phyloP scores from a whole-genome alignment of 1,140 invertebrate species.

The Monochamus saltuarius region DNA sequence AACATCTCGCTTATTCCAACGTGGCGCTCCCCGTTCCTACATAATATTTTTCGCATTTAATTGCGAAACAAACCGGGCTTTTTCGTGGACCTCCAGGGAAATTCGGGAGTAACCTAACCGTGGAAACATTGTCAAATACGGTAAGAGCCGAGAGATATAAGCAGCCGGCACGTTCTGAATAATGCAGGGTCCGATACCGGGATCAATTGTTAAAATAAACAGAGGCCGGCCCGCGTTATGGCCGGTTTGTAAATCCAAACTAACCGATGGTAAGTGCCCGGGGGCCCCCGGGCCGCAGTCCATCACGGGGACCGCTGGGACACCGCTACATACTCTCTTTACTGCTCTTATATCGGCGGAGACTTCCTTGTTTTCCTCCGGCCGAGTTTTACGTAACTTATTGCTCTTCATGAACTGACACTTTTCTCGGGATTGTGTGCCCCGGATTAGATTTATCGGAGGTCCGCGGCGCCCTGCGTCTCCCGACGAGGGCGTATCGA shows the following conservation, averaged over 20 bases:
- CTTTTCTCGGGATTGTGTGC: not conserved
- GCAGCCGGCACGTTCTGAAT: constrained; percentile 27
- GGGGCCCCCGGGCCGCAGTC: constrained; percentile 30
- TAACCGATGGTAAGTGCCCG: constrained; percentile 28
- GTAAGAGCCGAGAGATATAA: constrained; percentile 38
- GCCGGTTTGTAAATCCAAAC: constrained; percentile 37
- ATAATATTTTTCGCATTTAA: constrained; percentile 20
- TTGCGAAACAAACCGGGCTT: not conserved
- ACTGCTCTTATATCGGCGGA: constrained; percentile 29
- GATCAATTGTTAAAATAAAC: constrained; percentile 38
- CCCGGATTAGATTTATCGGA: too few relatives aligned
- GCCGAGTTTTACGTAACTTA: constrained; percentile 7
- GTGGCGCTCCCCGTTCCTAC: constrained; percentile 2
- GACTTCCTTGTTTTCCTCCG: not conserved
- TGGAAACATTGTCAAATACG: constrained; percentile 42
- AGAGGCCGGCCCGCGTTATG: constrained; percentile 30
- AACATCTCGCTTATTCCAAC: too few relatives aligned
- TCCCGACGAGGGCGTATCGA: too few relatives aligned
- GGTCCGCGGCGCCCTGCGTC: too few relatives aligned
- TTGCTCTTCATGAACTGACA: constrained; percentile 12
- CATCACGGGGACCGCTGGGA: constrained; percentile 33
- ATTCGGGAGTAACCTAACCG: constrained; percentile 41
- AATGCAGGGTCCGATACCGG: constrained; percentile 32
- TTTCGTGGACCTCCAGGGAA: constrained; percentile 30
- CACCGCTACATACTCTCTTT: constrained; percentile 31